Percentiles rank a stretch among this genome's conserved stretches.
Evolutionary conservation across 2,797 vertebrate genomes (phyloP).

Genomic region (Amazonetta brasiliensis): DNA sequence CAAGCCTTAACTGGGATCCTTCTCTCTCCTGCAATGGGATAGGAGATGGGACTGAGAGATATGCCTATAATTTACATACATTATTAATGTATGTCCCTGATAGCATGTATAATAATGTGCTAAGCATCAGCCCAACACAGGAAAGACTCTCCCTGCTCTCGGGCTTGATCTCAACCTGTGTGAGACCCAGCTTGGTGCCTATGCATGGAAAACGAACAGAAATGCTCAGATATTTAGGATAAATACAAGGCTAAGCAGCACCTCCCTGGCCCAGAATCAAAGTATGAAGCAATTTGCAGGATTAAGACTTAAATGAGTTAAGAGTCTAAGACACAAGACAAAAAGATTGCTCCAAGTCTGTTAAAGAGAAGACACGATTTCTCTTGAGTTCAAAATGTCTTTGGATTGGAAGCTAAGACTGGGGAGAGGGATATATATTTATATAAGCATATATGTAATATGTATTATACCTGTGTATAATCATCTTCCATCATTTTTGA

Average conservation of each 20-base stretch:
- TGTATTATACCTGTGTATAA: neutral
- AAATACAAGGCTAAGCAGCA: neutral
- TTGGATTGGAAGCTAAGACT: neutral
- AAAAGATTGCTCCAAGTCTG: neutral
- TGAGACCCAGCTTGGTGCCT: conserved; percentile 20
- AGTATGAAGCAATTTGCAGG: neutral
- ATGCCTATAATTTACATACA: conserved; percentile 46
- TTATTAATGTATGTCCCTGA: conserved; percentile 49
- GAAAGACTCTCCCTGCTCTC: conserved; percentile 15
- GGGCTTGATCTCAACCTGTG: neutral
- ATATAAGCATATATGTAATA: fast-evolving
- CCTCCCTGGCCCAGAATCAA: conserved; percentile 7
- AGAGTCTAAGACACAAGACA: neutral
- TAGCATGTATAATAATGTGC: conserved; percentile 4
- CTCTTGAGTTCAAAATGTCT: neutral
- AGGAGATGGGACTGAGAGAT: conserved; percentile 58
- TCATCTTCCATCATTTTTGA: too few species aligned
- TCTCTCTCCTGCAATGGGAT: conserved; percentile 23
- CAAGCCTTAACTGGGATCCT: conserved; percentile 65
- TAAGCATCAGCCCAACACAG: neutral
- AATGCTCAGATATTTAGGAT: neutral
- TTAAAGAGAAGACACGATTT: neutral
- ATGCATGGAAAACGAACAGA: neutral
- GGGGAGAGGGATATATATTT: neutral
- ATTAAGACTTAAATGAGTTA: neutral